These are phyloP conservation scores for Gasteruption jaculator DNA, from an alignment of 2,888 invertebrate species.

Conservation along the genomic window DNA sequence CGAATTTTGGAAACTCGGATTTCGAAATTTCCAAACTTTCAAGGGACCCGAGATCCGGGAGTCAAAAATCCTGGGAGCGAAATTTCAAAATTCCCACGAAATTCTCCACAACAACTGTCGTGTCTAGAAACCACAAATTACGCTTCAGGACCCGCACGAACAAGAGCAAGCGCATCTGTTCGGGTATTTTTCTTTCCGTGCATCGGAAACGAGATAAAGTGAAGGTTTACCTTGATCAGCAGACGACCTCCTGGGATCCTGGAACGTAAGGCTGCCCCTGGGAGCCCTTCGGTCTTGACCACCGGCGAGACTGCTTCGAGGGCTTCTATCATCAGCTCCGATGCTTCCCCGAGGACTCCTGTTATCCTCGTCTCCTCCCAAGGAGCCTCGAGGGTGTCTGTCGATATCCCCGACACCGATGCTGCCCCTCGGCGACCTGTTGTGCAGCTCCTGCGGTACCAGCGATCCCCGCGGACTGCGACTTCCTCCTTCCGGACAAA, in stretches of 20 bases:
- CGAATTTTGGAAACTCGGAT: too few species aligned
- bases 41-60: too few species aligned
- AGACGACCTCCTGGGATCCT: constrained; percentile 42
- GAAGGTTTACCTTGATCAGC: constrained; percentile 42
- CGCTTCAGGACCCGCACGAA: too few species aligned
- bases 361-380: constrained; percentile 32
- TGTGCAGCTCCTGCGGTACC: constrained; percentile 32
- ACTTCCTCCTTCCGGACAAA: constrained; percentile 52
- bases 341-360: constrained; percentile 60
- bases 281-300: constrained; percentile 59
- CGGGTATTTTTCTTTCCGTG: too few species aligned
- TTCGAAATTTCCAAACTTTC: too few species aligned
- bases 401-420: constrained; percentile 52
- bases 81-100: too few species aligned
- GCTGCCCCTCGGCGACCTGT: constrained; percentile 47
- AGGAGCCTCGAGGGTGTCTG: constrained; percentile 43
- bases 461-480: constrained; percentile 61
- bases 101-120: too few species aligned
- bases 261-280: constrained; percentile 56
- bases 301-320: constrained; percentile 48
- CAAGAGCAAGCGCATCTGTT: too few species aligned
- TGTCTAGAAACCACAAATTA: too few species aligned
- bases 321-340: constrained; percentile 53
- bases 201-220: too few species aligned
- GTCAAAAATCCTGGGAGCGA: too few species aligned